A percentile compares a stretch with the other conserved stretches of the same genome.
Conservation (phyloP, 2,888 invertebrate species). For the Schizaphis graminum region DNA sequence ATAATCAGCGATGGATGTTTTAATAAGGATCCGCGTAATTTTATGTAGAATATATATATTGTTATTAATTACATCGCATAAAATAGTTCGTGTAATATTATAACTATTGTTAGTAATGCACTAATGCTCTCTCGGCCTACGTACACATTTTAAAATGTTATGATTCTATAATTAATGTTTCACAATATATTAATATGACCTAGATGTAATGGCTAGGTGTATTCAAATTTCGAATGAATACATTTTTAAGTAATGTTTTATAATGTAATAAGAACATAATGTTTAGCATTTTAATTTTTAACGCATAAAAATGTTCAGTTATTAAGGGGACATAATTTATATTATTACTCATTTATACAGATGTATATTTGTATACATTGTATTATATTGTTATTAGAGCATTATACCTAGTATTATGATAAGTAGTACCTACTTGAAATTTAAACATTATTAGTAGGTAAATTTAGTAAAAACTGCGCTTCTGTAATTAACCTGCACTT, state of each 20-base stretch:
- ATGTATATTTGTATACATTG: not conserved
- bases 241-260: not conserved
- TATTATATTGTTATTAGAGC: not conserved
- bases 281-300: not conserved
- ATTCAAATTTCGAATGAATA: not conserved
- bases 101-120: not conserved
- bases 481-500: not conserved
- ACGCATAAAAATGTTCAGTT: not conserved
- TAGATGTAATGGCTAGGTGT: not conserved
- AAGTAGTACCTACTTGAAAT: not conserved
- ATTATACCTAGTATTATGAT: not conserved
- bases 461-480: not conserved
- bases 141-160: not conserved
- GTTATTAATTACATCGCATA: not conserved
- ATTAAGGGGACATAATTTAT: not conserved
- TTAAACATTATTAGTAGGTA: not conserved
- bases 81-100: not conserved
- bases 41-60: not conserved
- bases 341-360: not conserved
- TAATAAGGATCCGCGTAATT: not conserved
- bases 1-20: not conserved
- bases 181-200: slow-evolving; percentile 1
- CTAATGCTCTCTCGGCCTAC: not conserved
- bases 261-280: not conserved
- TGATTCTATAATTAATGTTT: slow-evolving; percentile 14